A percentile compares a stretch with the other conserved stretches of the same genome.
Conservation (phyloP, 2,797 vertebrate genomes). For the Pangasius macronema region DNA sequence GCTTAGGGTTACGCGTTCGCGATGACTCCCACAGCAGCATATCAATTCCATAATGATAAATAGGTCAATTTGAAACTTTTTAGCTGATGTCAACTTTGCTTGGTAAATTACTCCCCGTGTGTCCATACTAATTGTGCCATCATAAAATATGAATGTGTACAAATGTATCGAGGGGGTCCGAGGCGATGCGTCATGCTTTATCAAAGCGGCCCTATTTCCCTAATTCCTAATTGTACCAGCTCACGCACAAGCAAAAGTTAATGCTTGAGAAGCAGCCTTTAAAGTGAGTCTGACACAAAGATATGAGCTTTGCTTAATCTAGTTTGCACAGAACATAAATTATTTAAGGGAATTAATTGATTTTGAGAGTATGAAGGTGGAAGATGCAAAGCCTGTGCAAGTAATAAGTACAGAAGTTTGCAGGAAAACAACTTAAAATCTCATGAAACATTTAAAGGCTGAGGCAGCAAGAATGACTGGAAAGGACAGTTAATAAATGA, state of each 20-base stretch:
- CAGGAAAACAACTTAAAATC: slow-evolving; percentile 79
- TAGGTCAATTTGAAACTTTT: slow-evolving; percentile 67
- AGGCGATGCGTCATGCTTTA: slow-evolving; percentile 73
- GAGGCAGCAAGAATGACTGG: slow-evolving; percentile 68
- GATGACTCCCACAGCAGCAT: neutral
- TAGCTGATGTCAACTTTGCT: slow-evolving; percentile 76
- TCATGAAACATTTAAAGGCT: slow-evolving; percentile 82
- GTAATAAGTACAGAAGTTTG: slow-evolving; percentile 77
- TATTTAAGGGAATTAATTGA: slow-evolving; percentile 85
- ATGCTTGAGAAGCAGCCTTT: slow-evolving; percentile 69
- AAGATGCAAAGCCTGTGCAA: slow-evolving; percentile 74
- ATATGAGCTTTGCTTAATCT: slow-evolving; percentile 74
- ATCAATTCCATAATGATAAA: slow-evolving; percentile 65
- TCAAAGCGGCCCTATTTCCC: slow-evolving; percentile 74
- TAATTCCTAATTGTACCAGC: slow-evolving; percentile 74
- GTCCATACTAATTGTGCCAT: slow-evolving; percentile 83
- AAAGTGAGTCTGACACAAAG: slow-evolving; percentile 70
- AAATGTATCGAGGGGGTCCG: slow-evolving; percentile 76
- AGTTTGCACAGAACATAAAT: slow-evolving; percentile 78
- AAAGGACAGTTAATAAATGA: slow-evolving; percentile 74
- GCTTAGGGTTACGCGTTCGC: neutral
- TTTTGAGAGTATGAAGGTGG: slow-evolving; percentile 79
- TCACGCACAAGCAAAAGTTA: slow-evolving; percentile 68
- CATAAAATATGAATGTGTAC: slow-evolving; percentile 83
- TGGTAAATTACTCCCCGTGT: slow-evolving; percentile 76